These are phyloP conservation scores for Mellilla xanthometata DNA, from an alignment of 2,888 invertebrate genomes.

Conservation along the genomic window DNA sequence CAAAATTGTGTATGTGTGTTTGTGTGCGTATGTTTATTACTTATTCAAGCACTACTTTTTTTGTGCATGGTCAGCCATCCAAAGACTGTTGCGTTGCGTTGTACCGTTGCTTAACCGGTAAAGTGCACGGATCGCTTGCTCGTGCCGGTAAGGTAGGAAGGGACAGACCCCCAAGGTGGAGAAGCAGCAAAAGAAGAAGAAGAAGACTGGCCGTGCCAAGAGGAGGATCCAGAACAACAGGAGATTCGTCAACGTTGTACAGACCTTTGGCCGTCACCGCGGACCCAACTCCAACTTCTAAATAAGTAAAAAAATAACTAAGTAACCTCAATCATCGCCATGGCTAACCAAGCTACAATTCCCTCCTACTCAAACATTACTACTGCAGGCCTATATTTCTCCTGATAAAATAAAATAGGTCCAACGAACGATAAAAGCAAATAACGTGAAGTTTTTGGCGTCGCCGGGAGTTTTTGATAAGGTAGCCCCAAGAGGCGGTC, in stretches of 20 bases:
- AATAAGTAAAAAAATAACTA: conserved; percentile 51
- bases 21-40: no score
- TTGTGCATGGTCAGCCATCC: no score
- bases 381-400: conserved; percentile 10
- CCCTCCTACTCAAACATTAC: background rate
- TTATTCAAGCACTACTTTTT: no score
- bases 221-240: conserved; percentile 99
- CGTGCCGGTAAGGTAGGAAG: conserved; percentile 97
- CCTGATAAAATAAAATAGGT: conserved; percentile 26
- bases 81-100: no score
- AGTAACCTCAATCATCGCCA: no score
- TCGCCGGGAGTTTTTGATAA: conserved; percentile 41
- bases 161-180: conserved; percentile 99
- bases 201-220: conserved; percentile 99
- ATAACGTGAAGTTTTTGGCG: conserved; percentile 38
- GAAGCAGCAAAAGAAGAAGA: conserved; percentile 99
- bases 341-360: no score
- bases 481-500: conserved; percentile 38
- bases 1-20: no score
- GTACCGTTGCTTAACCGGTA: conserved; percentile 96
- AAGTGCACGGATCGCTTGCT: conserved; percentile 99
- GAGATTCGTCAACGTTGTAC: conserved; percentile 97
- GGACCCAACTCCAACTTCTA: conserved; percentile 97
- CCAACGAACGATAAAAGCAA: conserved; percentile 38
- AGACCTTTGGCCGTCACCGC: conserved; percentile 96